Evolutionary conservation across 2,797 vertebrate species (phyloP), one percentile per base, ranked within the genome.

Genomic region (Pipistrellus kuhlii): DNA sequence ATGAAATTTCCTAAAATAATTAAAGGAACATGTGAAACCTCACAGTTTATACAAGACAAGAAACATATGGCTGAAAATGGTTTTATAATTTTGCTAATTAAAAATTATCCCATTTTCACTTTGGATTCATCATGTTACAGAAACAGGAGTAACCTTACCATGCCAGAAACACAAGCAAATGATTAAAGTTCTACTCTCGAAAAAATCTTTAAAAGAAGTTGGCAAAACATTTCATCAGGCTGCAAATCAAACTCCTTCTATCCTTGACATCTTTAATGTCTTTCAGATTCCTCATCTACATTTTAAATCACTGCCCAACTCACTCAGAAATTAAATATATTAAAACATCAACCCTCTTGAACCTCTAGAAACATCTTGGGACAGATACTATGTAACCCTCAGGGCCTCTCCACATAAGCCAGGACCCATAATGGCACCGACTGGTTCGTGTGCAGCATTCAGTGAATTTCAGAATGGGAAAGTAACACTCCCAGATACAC

Each of bases 141-240:
- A 95, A 97, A 97, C 95, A 95, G 85, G 96, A 95, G 95, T 97
- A 97, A 97, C 97, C 96, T 95, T 94, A 88, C 1, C 66, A 96
- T 84, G 92, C 96, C 97, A 98, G 98, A 98, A 98, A 97, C 96
- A 97, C 96, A 97, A 98, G 94, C 81, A 92, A 97, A 98, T 97
- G 96, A 97, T 95, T 98, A 94, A 97, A 96, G 95, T 95, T 97
- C 96, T 97, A 91, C 95, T 95, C 92, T 91, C 53, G 78, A 95
- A 93, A 92, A 97, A 95, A 94, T 85, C 90, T 93, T 95, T 95
- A 95, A 95, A 97, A 97, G 96, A 97, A 97, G 96, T 97, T 97
- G 97, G 97, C 95, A 97, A 97, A 97, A 97, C 85, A 97, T 96
- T 97, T 97, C 96, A 97, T 97, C 97, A 96, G 96, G 95, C 94